phyloP scores from a whole-genome alignment of 2,888 invertebrate species.

The Marronus borbonicus region DNA sequence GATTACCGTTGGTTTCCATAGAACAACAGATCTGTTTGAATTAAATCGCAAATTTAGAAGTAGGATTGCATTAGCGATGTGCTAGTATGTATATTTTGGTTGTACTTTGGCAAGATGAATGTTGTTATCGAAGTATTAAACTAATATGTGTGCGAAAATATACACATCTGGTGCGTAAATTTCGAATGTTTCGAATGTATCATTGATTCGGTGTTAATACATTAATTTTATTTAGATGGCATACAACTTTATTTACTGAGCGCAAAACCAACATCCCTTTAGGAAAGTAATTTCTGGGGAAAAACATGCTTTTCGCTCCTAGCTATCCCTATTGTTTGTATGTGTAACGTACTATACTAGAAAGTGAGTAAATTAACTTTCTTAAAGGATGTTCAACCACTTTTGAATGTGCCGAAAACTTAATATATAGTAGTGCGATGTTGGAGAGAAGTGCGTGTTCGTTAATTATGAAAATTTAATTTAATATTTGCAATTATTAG shows the following conservation, averaged over 20 bases:
- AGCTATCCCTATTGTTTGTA: background rate
- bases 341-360: background rate
- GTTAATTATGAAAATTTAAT: no score
- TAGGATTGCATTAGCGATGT: conserved; percentile 8
- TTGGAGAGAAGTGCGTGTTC: no score
- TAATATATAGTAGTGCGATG: no score
- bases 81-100: conserved; percentile 31
- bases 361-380: background rate
- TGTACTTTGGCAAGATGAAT: conserved; percentile 17
- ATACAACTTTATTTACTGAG: conserved; percentile 1
- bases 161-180: conserved; percentile 47
- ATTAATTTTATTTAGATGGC: conserved; percentile 31
- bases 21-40: conserved; percentile 2
- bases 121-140: conserved; percentile 41
- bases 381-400: background rate
- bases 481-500: no score
- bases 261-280: conserved; percentile 2
- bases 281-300: conserved; percentile 9
- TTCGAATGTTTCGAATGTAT: conserved; percentile 32
- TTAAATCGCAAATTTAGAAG: conserved; percentile 30
- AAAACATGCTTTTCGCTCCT: conserved; percentile 10
- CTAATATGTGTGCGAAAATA: conserved; percentile 37
- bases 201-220: conserved; percentile 35
- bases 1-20: no score
- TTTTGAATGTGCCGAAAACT: no score